Evolutionary conservation across 1,140 invertebrate genomes (phyloP).

Genomic region (Caenorhabditis latens): DNA sequence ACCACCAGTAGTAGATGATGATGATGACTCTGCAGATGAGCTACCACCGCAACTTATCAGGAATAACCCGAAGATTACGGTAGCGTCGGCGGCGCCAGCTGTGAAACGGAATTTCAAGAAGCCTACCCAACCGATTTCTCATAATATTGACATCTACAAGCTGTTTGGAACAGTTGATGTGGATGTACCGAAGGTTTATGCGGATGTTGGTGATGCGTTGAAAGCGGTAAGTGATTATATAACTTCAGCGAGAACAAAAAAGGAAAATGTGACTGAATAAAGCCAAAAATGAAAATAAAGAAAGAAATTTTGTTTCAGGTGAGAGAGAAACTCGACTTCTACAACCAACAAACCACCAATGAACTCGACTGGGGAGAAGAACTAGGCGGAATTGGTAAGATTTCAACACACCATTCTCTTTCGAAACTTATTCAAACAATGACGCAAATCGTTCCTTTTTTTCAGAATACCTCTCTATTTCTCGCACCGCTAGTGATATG

Average conservation of each 20-base stretch:
- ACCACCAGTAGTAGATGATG: not conserved
- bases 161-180: slow-evolving; percentile 64
- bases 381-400: slow-evolving; percentile 13
- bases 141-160: slow-evolving; percentile 62
- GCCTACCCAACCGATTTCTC: slow-evolving; percentile 60
- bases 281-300: not conserved
- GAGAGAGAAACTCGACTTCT: slow-evolving; percentile 44
- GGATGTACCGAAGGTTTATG: slow-evolving; percentile 55
- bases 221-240: slow-evolving; percentile 44
- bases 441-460: slow-evolving; percentile 21
- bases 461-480: slow-evolving; percentile 15
- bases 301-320: slow-evolving; percentile 32
- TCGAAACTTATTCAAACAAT: slow-evolving; percentile 30
- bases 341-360: slow-evolving; percentile 55
- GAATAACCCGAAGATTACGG: slow-evolving; percentile 3
- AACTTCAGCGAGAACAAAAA: not conserved
- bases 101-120: slow-evolving; percentile 36
- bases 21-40: slow-evolving; percentile 62
- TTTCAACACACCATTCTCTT: not conserved
- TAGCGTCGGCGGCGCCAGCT: not conserved
- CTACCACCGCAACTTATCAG: slow-evolving; percentile 49
- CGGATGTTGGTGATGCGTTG: slow-evolving; percentile 56
- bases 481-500: slow-evolving; percentile 46
- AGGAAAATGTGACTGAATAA: not conserved
- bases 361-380: slow-evolving; percentile 57